Evolutionary conservation across 2,888 invertebrate species (phyloP).

Genomic region (Globia sparganii): DNA sequence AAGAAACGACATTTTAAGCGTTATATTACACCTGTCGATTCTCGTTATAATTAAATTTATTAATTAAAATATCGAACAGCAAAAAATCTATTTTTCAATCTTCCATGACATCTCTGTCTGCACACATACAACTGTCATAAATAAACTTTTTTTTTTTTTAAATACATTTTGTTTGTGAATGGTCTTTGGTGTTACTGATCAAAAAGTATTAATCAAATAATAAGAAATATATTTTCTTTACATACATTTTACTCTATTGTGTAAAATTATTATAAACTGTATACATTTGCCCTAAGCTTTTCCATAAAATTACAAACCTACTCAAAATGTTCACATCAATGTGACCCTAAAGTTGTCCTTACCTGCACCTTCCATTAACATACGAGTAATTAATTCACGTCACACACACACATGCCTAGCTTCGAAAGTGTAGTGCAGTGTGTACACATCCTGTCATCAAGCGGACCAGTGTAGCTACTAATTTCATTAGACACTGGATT

Average conservation of each 20-base stretch:
- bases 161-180: no score
- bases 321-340: constrained; percentile 11
- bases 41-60: no score
- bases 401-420: constrained; percentile 41
- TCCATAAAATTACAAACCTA: background rate
- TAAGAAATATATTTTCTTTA: background rate
- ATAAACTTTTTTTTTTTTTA: no score
- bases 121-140: no score
- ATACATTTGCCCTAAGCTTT: constrained; percentile 5
- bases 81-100: no score
- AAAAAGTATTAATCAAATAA: no score
- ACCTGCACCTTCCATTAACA: constrained; percentile 43
- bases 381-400: constrained; percentile 63
- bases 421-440: constrained; percentile 46
- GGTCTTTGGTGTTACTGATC: no score
- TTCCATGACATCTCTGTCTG: no score
- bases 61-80: no score
- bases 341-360: constrained; percentile 23
- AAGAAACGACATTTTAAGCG: no score
- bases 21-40: no score
- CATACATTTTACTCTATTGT: background rate
- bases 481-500: constrained; percentile 60
- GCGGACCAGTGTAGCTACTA: constrained; percentile 50
- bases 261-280: background rate
- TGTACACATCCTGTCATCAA: constrained; percentile 57